These are phyloP conservation scores for Karalla daura DNA, from an alignment of 2,797 vertebrate genomes.

Conservation along the genomic window DNA sequence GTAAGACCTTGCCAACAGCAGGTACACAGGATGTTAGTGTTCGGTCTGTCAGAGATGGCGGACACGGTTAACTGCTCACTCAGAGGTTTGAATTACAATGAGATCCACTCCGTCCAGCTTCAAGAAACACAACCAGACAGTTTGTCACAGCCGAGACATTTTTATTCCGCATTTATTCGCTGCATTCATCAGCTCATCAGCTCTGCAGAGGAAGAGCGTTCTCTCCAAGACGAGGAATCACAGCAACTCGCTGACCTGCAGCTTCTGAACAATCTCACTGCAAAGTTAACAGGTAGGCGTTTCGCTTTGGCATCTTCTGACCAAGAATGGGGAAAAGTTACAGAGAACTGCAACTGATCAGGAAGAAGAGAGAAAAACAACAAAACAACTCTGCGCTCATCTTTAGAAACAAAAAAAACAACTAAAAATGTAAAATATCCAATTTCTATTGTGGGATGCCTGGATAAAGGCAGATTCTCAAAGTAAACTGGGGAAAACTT, in stretches of 20 bases:
- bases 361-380: not conserved
- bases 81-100: no score
- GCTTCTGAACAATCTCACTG: conserved; percentile 59
- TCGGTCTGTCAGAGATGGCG: no score
- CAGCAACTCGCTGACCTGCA: conserved; percentile 70
- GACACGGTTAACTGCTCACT: no score
- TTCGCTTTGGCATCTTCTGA: conserved; percentile 62
- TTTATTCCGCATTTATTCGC: no score
- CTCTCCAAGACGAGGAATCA: conserved; percentile 18
- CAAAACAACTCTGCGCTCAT: not conserved
- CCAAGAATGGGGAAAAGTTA: conserved; percentile 5
- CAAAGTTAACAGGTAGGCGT: conserved; percentile 67
- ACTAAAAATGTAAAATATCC: conserved; percentile 24
- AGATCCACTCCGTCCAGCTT: no score
- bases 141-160: no score
- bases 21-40: no score
- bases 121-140: no score
- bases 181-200: no score
- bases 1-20: no score
- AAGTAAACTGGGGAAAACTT: not conserved
- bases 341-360: conserved; percentile 17
- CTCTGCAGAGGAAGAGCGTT: conserved; percentile 22
- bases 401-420: no score
- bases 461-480: conserved; percentile 3
- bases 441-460: conserved; percentile 16